A percentile compares a stretch with the other conserved stretches of the same genome.
Evolutionary conservation across 2,888 invertebrate species (phyloP).

Genomic region (Ctenicera cuprea): DNA sequence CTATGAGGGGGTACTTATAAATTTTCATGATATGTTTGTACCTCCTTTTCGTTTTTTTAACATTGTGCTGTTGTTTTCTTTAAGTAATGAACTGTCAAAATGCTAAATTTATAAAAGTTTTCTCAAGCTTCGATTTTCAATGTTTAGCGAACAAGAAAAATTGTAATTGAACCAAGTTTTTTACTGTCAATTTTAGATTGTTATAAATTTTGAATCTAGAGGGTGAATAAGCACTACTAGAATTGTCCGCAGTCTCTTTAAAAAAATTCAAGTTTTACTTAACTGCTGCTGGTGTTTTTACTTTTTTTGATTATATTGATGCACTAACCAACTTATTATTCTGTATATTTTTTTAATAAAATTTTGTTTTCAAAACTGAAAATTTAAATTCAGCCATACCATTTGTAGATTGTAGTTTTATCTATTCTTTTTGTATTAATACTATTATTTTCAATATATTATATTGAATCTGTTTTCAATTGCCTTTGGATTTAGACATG

Average conservation of each 20-base stretch:
- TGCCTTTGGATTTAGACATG: slow-evolving; percentile 49
- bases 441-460: slow-evolving; percentile 13
- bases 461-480: slow-evolving; percentile 16
- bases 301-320: slow-evolving; percentile 49
- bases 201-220: not conserved
- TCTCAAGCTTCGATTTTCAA: no score
- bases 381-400: slow-evolving; percentile 42
- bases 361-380: slow-evolving; percentile 25
- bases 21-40: no score
- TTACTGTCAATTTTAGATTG: no score
- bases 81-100: no score
- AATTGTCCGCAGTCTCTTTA: slow-evolving; percentile 27
- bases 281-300: slow-evolving; percentile 52
- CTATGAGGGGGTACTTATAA: no score
- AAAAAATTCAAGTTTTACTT: slow-evolving; percentile 34
- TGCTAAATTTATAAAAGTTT: no score
- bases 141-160: no score
- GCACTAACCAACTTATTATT: slow-evolving; percentile 52
- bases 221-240: slow-evolving; percentile 45
- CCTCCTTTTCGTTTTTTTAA: no score
- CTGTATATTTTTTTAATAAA: slow-evolving; percentile 19
- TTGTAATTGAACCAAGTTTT: no score
- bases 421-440: slow-evolving; percentile 27
- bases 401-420: slow-evolving; percentile 46
- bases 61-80: no score